Percentiles rank a stretch among this genome's conserved stretches.
Evolutionary conservation across 2,797 vertebrate species (phyloP).

Genomic region (Echiichthys vipera): DNA sequence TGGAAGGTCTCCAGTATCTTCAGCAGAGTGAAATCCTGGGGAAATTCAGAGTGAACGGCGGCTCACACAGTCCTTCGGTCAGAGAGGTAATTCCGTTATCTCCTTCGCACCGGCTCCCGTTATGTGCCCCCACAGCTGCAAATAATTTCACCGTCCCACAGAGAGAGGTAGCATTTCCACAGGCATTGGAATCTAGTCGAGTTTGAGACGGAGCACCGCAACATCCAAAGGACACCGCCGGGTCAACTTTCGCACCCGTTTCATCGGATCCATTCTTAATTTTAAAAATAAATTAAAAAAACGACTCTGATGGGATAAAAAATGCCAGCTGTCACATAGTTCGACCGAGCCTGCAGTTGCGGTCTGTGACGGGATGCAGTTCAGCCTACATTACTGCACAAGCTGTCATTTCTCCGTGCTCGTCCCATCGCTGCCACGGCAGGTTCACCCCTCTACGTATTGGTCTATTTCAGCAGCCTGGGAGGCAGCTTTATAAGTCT

Average conservation of each 20-base stretch:
- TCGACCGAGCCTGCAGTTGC: constrained; percentile 18
- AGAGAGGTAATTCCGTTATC: constrained; percentile 74
- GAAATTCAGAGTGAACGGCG: constrained; percentile 23
- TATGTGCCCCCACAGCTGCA: constrained; percentile 49
- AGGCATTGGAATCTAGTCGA: constrained; percentile 34
- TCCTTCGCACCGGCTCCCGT: constrained; percentile 50
- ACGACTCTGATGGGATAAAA: constrained; percentile 5
- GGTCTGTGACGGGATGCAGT: constrained; percentile 30
- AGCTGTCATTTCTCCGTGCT: constrained; percentile 65
- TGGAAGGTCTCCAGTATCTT: constrained; percentile 50
- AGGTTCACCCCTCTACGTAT: constrained; percentile 78
- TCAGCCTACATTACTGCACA: constrained; percentile 67
- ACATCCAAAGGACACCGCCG: constrained; percentile 82
- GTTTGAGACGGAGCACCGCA: constrained; percentile 52
- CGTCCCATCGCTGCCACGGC: constrained; percentile 74
- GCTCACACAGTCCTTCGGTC: constrained; percentile 65
- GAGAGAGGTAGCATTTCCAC: constrained; percentile 55
- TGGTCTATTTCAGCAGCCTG: constrained; percentile 60
- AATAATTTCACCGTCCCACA: constrained; percentile 48
- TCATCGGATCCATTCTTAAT: constrained; percentile 54
- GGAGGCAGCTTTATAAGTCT: constrained; percentile 79
- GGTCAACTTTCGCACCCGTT: constrained; percentile 86
- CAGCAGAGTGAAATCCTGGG: constrained; percentile 27
- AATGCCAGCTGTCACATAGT: constrained; percentile 60
- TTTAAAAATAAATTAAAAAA: constrained; percentile 13